These are phyloP conservation scores for Aplysia californica DNA, from an alignment of 1,140 invertebrate genomes.

Conservation along the genomic window DNA sequence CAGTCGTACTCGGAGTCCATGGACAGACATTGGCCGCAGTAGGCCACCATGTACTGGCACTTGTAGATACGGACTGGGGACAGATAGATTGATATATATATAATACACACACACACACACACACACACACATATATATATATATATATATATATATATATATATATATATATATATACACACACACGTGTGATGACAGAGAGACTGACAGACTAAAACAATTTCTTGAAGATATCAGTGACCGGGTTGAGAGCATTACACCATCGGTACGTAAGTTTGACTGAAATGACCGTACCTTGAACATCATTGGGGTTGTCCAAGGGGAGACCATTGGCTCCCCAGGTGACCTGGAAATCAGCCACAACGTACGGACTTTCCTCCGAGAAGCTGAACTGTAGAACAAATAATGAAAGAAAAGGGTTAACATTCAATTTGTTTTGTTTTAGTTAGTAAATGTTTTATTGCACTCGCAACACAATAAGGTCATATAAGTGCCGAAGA, in stretches of 20 bases:
- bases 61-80: conserved; percentile 62
- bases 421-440: too few relatives aligned
- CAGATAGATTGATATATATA: neutral
- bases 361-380: conserved; percentile 48
- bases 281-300: conserved; percentile 63
- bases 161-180: neutral
- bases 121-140: neutral
- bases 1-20: conserved; percentile 62
- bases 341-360: conserved; percentile 55
- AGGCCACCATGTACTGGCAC: conserved; percentile 61
- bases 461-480: too few relatives aligned
- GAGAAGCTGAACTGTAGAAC: conserved; percentile 51
- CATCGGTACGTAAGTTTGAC: too few relatives aligned
- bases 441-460: too few relatives aligned
- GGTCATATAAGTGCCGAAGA: too few relatives aligned
- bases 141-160: neutral
- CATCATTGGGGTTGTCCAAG: conserved; percentile 59
- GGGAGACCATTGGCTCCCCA: conserved; percentile 52
- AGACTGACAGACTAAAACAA: neutral
- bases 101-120: neutral
- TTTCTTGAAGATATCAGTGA: too few relatives aligned
- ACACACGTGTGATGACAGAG: neutral
- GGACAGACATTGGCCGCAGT: conserved; percentile 63
- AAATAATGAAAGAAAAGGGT: neutral
- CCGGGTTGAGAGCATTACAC: too few relatives aligned